A percentile compares a stretch with the other conserved stretches of the same genome.
Evolutionary conservation across 2,797 vertebrate genomes (phyloP).

Genomic region (Karalla daura): DNA sequence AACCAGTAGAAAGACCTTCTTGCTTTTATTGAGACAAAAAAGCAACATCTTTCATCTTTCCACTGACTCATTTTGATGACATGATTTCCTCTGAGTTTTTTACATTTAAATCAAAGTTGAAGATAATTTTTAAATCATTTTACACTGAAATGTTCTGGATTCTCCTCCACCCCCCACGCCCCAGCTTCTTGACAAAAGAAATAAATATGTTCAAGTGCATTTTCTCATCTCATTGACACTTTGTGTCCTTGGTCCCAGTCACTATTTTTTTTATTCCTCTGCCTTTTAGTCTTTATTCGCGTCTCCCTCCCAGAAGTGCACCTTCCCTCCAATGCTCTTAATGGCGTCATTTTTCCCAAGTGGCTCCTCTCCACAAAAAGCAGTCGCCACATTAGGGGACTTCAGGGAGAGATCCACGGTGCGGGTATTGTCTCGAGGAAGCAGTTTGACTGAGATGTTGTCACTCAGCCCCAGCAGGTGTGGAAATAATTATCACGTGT

Average conservation of each 20-base stretch:
- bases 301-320: not conserved
- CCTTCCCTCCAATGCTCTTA: not conserved
- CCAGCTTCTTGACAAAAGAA: too few relatives aligned
- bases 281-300: not conserved
- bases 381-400: not conserved
- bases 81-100: not conserved
- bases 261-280: not conserved
- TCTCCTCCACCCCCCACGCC: too few relatives aligned
- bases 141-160: too few relatives aligned
- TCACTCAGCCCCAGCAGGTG: not conserved
- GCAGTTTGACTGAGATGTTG: not conserved
- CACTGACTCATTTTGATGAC: not conserved
- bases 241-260: not conserved
- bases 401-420: conserved; percentile 2
- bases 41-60: too few relatives aligned
- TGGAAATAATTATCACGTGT: conserved; percentile 21
- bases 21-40: too few relatives aligned
- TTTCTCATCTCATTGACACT: not conserved
- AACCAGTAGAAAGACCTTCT: too few relatives aligned
- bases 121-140: not conserved
- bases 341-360: conserved; percentile 11
- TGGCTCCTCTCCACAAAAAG: not conserved
- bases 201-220: not conserved
- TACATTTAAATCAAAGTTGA: not conserved
- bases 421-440: conserved; percentile 1